Base-by-base conservation (phyloP, 2,113 vertebrate species). In the Chionomys nivalis region DNA sequence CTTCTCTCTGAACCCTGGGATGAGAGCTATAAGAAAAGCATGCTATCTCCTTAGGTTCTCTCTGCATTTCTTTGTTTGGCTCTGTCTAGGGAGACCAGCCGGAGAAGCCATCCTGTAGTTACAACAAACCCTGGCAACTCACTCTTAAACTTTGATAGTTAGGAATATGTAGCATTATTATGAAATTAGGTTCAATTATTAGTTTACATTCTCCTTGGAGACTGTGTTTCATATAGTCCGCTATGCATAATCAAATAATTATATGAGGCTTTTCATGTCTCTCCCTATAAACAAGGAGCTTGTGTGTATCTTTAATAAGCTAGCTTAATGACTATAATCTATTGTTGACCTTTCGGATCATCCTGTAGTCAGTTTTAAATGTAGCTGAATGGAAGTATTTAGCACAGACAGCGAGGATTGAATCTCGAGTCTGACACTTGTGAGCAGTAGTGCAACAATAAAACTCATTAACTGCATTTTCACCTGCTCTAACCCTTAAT, bases 171-270 rank as follows among this genome's bases (percentile, higher is more conserved):
- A 93, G 33, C 8, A 4, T 73, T 81, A 82, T 86, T 93, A 75
- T 81, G 58, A 92, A 87, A 52, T 95, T 89, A 92, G 72, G 10
- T 77, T 93, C 77, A 79, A 1, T 94, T 93, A 73, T 49, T 91
- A 75, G 65, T 58, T 89, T 94, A 33, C 11, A 17, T 91, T 91
- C 61, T 92, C 24, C 75, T 90, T 94, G 28, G 5, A 44, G 39
- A 39, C 49, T 72, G 8, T 8, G 78, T 95, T 92, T 86, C 87
- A 21, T 89, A 7, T 52, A 1, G 86, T 93, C 24, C 7, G 0
- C 33, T 94, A 3, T 86, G 76, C 1, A 0, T 89, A 75, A 87
- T 87, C 33, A 93, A 73, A 65, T 76, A 94, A 95, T 95, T 89
- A 91, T 13, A n/a, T 65, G 77, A 96, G 4, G 36, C 61, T 87